Conservation (phyloP, 2,888 invertebrate genomes). For the Cenopis cana region DNA sequence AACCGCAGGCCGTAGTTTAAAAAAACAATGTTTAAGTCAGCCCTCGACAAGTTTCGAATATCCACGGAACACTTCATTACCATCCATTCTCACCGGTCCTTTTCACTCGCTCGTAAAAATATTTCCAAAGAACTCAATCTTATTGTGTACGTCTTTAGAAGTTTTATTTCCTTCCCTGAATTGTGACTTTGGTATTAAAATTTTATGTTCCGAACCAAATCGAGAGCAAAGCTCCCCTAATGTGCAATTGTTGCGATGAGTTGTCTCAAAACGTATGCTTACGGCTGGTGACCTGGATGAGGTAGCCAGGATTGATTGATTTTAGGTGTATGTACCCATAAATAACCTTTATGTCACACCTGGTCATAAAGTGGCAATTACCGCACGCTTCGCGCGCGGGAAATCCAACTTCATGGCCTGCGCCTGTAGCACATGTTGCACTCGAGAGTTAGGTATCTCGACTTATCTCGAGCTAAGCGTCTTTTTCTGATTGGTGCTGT, state of each 20-base stretch:
- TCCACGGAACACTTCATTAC: conserved; percentile 19
- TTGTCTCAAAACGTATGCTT: conserved; percentile 7
- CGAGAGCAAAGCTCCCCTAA: conserved; percentile 28
- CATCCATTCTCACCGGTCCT: conserved; percentile 17
- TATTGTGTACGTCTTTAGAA: conserved; percentile 41
- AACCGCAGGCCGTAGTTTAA: no score
- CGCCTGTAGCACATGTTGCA: no score
- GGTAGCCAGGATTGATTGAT: not conserved
- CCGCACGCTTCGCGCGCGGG: no score
- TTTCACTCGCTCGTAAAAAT: conserved; percentile 67
- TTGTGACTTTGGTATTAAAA: conserved; percentile 41
- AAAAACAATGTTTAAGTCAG: not conserved
- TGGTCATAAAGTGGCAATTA: no score
- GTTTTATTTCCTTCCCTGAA: conserved; percentile 48
- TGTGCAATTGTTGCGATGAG: conserved; percentile 33
- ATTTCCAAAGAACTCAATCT: conserved; percentile 64
- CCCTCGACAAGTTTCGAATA: not conserved
- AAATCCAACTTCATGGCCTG: no score
- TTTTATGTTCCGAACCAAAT: conserved; percentile 44
- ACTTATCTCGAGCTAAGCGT: no score
- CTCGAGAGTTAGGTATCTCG: no score
- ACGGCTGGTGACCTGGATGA: conserved; percentile 29
- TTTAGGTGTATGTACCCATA: not conserved
- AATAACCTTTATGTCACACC: not conserved
- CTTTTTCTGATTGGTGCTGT: no score